These are phyloP conservation scores for Gouania willdenowi DNA, from an alignment of 2,797 vertebrate genomes.

Conservation along the genomic window DNA sequence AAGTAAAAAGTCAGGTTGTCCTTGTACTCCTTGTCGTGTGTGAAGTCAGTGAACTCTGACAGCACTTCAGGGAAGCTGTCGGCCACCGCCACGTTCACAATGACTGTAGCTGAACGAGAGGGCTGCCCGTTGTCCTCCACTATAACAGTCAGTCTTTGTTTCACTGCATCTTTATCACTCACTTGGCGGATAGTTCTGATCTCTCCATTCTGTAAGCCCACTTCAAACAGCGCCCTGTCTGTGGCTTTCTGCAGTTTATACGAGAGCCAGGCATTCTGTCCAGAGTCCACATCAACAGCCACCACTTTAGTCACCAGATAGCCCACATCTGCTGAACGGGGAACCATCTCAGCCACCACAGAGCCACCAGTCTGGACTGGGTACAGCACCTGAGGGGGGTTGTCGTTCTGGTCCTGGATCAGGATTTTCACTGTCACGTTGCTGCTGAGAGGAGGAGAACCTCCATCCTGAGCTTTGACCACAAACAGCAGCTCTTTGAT, in stretches of 20 bases:
- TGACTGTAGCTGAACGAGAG: not conserved
- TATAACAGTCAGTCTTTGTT: too few species aligned
- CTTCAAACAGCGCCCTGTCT: conserved; percentile 71
- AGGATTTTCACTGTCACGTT: too few species aligned
- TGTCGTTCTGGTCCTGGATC: too few species aligned
- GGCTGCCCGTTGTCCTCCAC: too few species aligned
- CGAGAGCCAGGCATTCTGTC: conserved; percentile 77
- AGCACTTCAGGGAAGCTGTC: conserved; percentile 12
- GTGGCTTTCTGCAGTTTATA: conserved; percentile 65
- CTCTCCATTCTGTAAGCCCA: conserved; percentile 64
- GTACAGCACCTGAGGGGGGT: not conserved
- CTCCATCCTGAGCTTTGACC: not conserved
- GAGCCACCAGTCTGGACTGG: conserved; percentile 26
- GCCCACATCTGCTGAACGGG: conserved; percentile 72
- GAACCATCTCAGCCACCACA: conserved; percentile 72
- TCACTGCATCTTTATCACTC: too few species aligned
- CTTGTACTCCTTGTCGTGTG: not conserved
- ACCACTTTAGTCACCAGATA: conserved; percentile 80
- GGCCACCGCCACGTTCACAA: conserved; percentile 30
- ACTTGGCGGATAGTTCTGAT: conserved; percentile 44
- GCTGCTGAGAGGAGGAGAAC: not conserved
- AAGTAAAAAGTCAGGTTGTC: too few species aligned
- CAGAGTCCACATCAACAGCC: conserved; percentile 75
- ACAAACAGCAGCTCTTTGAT: conserved; percentile 39
- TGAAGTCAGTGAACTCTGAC: not conserved